These are phyloP conservation scores for Clarias fuscus DNA, from an alignment of 2,797 vertebrate species.

Conservation along the genomic window DNA sequence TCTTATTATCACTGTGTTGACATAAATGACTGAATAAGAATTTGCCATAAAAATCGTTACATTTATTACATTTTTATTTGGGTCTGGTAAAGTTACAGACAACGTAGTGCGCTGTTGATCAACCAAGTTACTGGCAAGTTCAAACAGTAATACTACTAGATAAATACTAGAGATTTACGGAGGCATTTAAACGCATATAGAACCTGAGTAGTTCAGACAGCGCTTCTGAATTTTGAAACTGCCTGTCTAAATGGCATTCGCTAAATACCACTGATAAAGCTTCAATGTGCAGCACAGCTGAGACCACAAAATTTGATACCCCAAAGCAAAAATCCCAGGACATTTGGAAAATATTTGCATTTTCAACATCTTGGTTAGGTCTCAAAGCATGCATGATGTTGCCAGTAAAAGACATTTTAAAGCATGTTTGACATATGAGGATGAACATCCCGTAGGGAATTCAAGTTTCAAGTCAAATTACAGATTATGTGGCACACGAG, in stretches of 20 bases:
- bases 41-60: not conserved
- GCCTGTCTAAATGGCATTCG: conserved; percentile 55
- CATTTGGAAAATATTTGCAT: conserved; percentile 70
- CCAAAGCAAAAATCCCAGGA: conserved; percentile 64
- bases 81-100: not conserved
- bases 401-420: conserved; percentile 53
- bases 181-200: conserved; percentile 3
- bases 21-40: not conserved
- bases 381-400: conserved; percentile 56
- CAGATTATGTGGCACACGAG: conserved; percentile 39
- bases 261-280: conserved; percentile 70
- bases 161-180: conserved; percentile 13
- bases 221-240: conserved; percentile 39
- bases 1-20: not conserved
- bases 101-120: not conserved
- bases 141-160: not conserved
- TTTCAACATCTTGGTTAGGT: conserved; percentile 64
- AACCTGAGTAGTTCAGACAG: conserved; percentile 22
- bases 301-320: conserved; percentile 72
- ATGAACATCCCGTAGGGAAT: conserved; percentile 59
- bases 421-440: conserved; percentile 53
- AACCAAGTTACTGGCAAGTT: not conserved
- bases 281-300: conserved; percentile 72
- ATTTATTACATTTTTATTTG: not conserved
- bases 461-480: conserved; percentile 37